Evolutionary conservation across 2,113 vertebrate genomes (phyloP).

Genomic region (Heptranchias perlo): DNA sequence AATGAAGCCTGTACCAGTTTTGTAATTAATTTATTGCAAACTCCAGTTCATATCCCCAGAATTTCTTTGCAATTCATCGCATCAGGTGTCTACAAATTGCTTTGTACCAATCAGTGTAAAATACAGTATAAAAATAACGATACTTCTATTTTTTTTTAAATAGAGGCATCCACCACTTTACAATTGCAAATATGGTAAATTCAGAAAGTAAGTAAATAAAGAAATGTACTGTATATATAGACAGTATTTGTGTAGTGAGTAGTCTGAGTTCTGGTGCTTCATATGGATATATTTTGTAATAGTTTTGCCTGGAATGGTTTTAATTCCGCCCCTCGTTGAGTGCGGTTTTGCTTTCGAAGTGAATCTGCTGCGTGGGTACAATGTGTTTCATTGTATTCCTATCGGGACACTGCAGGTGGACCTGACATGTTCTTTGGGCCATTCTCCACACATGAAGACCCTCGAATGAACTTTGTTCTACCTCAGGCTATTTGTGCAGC

Average conservation of each 20-base stretch:
- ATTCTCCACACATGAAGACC: slow-evolving; percentile 67
- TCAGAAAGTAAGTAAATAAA: not conserved
- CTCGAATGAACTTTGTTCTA: slow-evolving; percentile 71
- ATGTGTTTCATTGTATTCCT: not conserved
- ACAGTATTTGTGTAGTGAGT: not conserved
- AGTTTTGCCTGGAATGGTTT: not conserved
- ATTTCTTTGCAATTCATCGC: not conserved
- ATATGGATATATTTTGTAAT: not conserved
- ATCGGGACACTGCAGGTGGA: slow-evolving; percentile 56
- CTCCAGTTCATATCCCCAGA: not conserved
- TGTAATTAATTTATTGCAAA: not conserved
- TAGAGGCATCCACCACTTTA: not conserved
- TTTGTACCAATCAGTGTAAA: not conserved
- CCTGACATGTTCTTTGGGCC: slow-evolving; percentile 49
- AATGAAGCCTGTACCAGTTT: not conserved
- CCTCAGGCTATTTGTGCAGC: slow-evolving; percentile 67
- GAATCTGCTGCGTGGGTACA: not conserved
- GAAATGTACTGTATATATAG: not conserved
- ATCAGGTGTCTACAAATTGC: not conserved
- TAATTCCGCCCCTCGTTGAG: not conserved
- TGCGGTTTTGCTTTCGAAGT: not conserved
- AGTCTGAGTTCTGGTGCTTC: not conserved
- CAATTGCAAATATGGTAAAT: not conserved
- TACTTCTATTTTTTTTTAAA: not conserved
- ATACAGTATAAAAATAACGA: not conserved